These are phyloP conservation scores for Melanostoma scalare DNA, from an alignment of 2,888 invertebrate genomes.

Conservation along the genomic window DNA sequence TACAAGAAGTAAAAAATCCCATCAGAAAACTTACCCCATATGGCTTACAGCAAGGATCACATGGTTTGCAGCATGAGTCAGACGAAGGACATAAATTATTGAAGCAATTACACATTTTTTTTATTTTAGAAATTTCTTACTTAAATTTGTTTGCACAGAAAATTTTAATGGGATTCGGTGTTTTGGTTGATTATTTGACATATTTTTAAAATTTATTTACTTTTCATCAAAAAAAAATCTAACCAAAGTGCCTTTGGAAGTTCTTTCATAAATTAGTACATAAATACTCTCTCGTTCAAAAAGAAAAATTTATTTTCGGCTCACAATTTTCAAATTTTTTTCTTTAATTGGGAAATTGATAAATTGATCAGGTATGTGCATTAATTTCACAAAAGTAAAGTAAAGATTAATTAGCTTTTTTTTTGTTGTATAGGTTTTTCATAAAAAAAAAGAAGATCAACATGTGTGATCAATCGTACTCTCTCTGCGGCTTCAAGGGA, in stretches of 20 bases:
- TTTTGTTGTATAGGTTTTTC: background rate
- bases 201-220: too few relatives aligned
- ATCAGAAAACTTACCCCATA: constrained; percentile 77
- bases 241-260: too few relatives aligned
- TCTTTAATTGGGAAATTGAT: background rate
- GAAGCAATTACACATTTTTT: constrained; percentile 71
- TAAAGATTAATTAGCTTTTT: background rate
- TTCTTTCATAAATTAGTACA: too few relatives aligned
- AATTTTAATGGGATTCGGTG: too few relatives aligned
- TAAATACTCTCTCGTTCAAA: too few relatives aligned
- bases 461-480: constrained; percentile 75
- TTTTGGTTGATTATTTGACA: too few relatives aligned
- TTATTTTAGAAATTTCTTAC: background rate
- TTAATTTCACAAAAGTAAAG: background rate
- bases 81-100: background rate
- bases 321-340: too few relatives aligned
- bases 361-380: background rate
- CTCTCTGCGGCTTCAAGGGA: constrained; percentile 46
- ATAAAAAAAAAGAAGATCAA: background rate
- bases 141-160: background rate
- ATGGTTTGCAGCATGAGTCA: constrained; percentile 74
- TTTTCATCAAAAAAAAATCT: too few relatives aligned
- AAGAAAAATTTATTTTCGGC: too few relatives aligned
- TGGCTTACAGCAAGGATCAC: constrained; percentile 79
- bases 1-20: background rate